These are phyloP conservation scores for Calephelis perditalis DNA, from an alignment of 2,888 invertebrate species.

Conservation along the genomic window DNA sequence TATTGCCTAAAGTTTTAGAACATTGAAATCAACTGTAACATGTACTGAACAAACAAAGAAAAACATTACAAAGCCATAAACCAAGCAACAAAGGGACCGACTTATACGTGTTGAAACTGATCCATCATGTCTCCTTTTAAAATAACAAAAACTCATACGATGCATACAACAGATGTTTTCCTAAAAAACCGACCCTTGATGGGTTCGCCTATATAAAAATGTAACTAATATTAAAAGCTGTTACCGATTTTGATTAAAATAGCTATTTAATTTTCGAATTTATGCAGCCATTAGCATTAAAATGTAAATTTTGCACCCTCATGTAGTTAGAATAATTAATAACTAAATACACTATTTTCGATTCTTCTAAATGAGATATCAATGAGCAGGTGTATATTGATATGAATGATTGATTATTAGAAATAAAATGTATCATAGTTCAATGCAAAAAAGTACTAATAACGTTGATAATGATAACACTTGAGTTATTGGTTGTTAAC, in stretches of 20 bases:
- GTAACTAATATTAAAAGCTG: conserved; percentile 6
- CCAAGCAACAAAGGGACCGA: conserved; percentile 72
- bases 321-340: conserved; percentile 50
- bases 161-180: conserved; percentile 74
- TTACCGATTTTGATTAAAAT: conserved; percentile 34
- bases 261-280: conserved; percentile 45
- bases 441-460: conserved; percentile 32
- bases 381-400: conserved; percentile 26
- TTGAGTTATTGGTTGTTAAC: conserved; percentile 49
- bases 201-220: conserved; percentile 35
- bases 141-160: conserved; percentile 72
- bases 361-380: conserved; percentile 19
- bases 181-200: conserved; percentile 68
- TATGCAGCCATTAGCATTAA: conserved; percentile 62
- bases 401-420: conserved; percentile 16
- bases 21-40: conserved; percentile 61
- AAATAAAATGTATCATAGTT: conserved; percentile 18
- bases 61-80: conserved; percentile 76
- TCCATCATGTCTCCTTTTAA: conserved; percentile 77
- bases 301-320: conserved; percentile 67
- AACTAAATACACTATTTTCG: conserved; percentile 13
- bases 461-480: conserved; percentile 37
- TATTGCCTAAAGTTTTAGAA: conserved; percentile 36
- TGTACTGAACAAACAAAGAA: conserved; percentile 74
- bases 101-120: conserved; percentile 76